Percentiles rank a stretch among this genome's conserved stretches.
Conservation (phyloP, 2,797 vertebrate genomes). For the Hyperoplus lanceolatus region DNA sequence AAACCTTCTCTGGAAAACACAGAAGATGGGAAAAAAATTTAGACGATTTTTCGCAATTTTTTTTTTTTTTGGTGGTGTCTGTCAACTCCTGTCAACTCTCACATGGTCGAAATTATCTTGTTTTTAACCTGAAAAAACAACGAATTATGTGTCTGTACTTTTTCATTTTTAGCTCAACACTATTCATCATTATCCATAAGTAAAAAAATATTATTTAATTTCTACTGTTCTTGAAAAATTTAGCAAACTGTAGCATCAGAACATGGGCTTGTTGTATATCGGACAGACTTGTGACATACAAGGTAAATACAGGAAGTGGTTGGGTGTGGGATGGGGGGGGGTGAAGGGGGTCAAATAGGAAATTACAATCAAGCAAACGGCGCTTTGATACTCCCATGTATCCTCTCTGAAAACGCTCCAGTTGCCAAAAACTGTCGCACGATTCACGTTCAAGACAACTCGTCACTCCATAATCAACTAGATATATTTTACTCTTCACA, state of each 20-base stretch:
- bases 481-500: constrained; percentile 46
- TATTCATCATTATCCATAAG: constrained; percentile 1
- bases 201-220: neutral
- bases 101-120: constrained; percentile 9
- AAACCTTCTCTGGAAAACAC: neutral
- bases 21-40: neutral
- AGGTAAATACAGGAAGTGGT: constrained; percentile 63
- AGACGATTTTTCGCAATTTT: constrained; percentile 4
- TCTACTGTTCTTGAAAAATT: constrained; percentile 31
- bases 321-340: neutral
- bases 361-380: constrained; percentile 71
- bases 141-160: constrained; percentile 12
- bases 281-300: constrained; percentile 13
- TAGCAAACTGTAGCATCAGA: constrained; percentile 69
- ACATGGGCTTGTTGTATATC: neutral
- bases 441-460: constrained; percentile 4
- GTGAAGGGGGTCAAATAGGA: constrained; percentile 24
- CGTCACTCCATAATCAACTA: constrained; percentile 30
- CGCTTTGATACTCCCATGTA: constrained; percentile 77
- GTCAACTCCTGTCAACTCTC: constrained; percentile 16
- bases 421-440: constrained; percentile 43
- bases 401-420: constrained; percentile 43
- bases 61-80: constrained; percentile 35
- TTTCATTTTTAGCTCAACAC: constrained; percentile 23
- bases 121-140: neutral